Evolutionary conservation across 1,140 invertebrate species (phyloP), one percentile per base, ranked within the genome.

Genomic region (Condylostylus longicornis): DNA sequence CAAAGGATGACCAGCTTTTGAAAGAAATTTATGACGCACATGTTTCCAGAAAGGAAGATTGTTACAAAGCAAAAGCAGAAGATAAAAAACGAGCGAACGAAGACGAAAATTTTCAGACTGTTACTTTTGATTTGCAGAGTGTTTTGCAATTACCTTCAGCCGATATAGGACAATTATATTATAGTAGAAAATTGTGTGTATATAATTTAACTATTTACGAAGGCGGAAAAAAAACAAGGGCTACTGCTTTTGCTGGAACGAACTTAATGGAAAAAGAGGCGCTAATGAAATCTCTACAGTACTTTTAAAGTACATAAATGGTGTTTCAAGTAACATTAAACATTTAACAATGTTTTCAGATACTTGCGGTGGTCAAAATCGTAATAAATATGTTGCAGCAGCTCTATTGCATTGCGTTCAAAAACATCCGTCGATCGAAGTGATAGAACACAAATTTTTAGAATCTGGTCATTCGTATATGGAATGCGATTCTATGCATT

Each of bases 301-400:
- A 4, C 14, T 27, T 4, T 27, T n/a, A 10, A 17, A 43, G n/a
- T 47, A 32, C n/a, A 13, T 47, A 27, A 19, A 40, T 17, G 18
- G 18, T 6, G 27, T 47, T 10, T 38, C 46, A 18, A 4, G 19
- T 29, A 20, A 36, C 25, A 37, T 46, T 6, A 46, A 28, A 34
- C 29, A 47, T 34, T 23, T 48, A 13, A 37, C 37, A 12, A 20
- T 48, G 13, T 47, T 39, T 41, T 46, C 37, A 14, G 42, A 48
- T 32, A 47, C 37, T 15, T 47, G 40, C 23, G 37, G 44, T 14
- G 42, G 45, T 18, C 46, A 47, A 41, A 47, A 47, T 27, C 36
- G 36, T 12, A 47, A 47, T 32, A 13, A 46, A 20, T 21, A 43
- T 37, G 29, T 48, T 13, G 41, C 31, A 10, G 40, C 36, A 18